Evolutionary conservation across 2,113 vertebrate species (phyloP).

Genomic region (Oryzias celebensis): DNA sequence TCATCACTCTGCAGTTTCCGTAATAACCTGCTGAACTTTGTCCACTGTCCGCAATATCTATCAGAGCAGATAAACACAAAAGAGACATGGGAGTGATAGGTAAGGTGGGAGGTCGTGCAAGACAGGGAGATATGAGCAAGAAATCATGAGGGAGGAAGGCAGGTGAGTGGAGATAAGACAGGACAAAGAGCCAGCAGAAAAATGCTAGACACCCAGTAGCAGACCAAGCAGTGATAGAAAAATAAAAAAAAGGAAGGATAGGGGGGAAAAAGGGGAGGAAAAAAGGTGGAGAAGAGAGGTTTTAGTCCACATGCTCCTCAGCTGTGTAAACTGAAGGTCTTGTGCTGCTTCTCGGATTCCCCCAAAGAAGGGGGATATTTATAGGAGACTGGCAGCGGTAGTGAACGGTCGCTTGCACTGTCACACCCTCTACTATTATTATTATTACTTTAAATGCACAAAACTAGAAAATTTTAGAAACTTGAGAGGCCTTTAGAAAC

Average conservation of each 20-base stretch:
- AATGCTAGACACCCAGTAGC: slow-evolving; percentile 45
- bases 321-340: slow-evolving; percentile 83
- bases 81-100: slow-evolving; percentile 13
- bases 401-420: slow-evolving; percentile 69
- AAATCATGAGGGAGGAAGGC: slow-evolving; percentile 45
- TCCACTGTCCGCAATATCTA: slow-evolving; percentile 28
- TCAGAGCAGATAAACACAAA: slow-evolving; percentile 32
- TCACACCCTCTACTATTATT: slow-evolving; percentile 82
- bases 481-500: slow-evolving; percentile 76
- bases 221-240: slow-evolving; percentile 49
- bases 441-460: slow-evolving; percentile 80
- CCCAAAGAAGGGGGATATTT: slow-evolving; percentile 81
- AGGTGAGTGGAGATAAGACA: slow-evolving; percentile 50
- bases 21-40: slow-evolving; percentile 42
- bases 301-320: slow-evolving; percentile 81
- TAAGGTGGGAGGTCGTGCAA: slow-evolving; percentile 36
- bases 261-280: slow-evolving; percentile 42
- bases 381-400: slow-evolving; percentile 79
- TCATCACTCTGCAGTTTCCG: slow-evolving; percentile 40
- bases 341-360: slow-evolving; percentile 78
- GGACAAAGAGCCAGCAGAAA: slow-evolving; percentile 24
- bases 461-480: slow-evolving; percentile 83
- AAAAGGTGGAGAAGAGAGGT: slow-evolving; percentile 60
- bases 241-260: slow-evolving; percentile 43
- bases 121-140: slow-evolving; percentile 23